These are phyloP conservation scores for Teleopsis dalmanni DNA, from an alignment of 1,140 invertebrate species.

Conservation along the genomic window DNA sequence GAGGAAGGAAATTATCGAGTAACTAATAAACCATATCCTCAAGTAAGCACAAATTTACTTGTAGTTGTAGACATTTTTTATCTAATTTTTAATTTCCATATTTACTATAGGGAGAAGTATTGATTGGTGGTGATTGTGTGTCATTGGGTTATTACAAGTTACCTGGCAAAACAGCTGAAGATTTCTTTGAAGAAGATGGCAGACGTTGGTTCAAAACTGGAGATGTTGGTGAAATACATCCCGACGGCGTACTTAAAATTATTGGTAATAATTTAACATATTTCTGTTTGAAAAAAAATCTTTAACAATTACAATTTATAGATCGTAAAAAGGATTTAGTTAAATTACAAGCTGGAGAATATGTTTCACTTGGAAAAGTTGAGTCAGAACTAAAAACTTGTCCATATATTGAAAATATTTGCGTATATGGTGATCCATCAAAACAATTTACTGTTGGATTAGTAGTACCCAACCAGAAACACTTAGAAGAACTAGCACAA, in stretches of 20 bases:
- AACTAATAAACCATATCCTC: slow-evolving; percentile 81
- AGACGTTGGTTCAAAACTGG: slow-evolving; percentile 90
- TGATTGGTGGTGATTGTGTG: slow-evolving; percentile 86
- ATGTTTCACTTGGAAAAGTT: slow-evolving; percentile 89
- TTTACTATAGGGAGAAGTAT: slow-evolving; percentile 69
- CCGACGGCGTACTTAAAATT: slow-evolving; percentile 90
- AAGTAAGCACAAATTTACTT: no score
- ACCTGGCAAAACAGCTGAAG: slow-evolving; percentile 79
- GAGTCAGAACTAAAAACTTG: slow-evolving; percentile 88
- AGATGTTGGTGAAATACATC: slow-evolving; percentile 90
- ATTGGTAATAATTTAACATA: slow-evolving; percentile 64
- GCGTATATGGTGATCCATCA: slow-evolving; percentile 81
- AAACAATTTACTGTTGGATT: slow-evolving; percentile 84
- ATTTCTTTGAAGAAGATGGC: slow-evolving; percentile 78
- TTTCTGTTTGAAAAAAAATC: slow-evolving; percentile 1
- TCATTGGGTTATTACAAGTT: slow-evolving; percentile 93
- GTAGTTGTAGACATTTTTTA: not conserved
- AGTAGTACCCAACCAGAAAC: slow-evolving; percentile 75
- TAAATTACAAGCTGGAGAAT: slow-evolving; percentile 95
- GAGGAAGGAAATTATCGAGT: slow-evolving; percentile 89
- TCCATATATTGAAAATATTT: slow-evolving; percentile 92
- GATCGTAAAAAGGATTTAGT: slow-evolving; percentile 98
- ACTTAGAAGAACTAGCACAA: slow-evolving; percentile 60
- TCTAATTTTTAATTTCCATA: not conserved
- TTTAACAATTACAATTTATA: slow-evolving; percentile 45